Evolutionary conservation across 2,888 invertebrate species (phyloP), one percentile per base, ranked within the genome.

Genomic region (Artemia sinica): DNA sequence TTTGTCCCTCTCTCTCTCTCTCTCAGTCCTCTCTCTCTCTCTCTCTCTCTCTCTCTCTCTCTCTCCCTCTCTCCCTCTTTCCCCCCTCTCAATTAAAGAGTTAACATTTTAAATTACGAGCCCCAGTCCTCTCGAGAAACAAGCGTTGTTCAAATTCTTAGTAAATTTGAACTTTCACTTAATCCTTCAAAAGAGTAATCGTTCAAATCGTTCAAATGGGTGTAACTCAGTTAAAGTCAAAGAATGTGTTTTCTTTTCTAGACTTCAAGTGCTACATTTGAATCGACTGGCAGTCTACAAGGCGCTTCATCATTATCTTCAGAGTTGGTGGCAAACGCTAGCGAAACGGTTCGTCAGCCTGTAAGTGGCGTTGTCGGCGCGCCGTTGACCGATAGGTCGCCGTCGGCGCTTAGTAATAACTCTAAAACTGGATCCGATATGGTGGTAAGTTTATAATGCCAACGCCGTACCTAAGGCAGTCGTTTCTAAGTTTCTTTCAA

Each of bases 391-490:
- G 76, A 78, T 68, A 75, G 78, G 58, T 77, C 80, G 71, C 85
- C 86, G 72, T 85, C 86, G 70, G 84, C 84, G 71, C 82, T 85
- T 73, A 86, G 83, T 77, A 85, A 83, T 80, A 81, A 83, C 72
- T 84, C 85, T 71, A 85, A 85, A 78, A 83, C 84, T 73, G 82
- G 82, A 74, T 82, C 83, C 73, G 84, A 85, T 75, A 86, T 86
- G 81, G 82, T 87, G 76, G 83, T 91, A 71, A 84, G 77, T 74
- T 49, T 13, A 49, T 18, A 41, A 4, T 28, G 13, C 0, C 13
- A 58, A n/a, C 14, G 14, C 69, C 69, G n/a, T 58, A 49, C 50
- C 69, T 41, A 41, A 41, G 3, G 41, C 41, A 41, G 41, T 41
- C 41, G 3, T 41, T 41, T 41, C 41, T 71, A 10, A n/a, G 14